Conservation (phyloP, 2,113 vertebrate species). For the Misgurnus mizolepis region DNA sequence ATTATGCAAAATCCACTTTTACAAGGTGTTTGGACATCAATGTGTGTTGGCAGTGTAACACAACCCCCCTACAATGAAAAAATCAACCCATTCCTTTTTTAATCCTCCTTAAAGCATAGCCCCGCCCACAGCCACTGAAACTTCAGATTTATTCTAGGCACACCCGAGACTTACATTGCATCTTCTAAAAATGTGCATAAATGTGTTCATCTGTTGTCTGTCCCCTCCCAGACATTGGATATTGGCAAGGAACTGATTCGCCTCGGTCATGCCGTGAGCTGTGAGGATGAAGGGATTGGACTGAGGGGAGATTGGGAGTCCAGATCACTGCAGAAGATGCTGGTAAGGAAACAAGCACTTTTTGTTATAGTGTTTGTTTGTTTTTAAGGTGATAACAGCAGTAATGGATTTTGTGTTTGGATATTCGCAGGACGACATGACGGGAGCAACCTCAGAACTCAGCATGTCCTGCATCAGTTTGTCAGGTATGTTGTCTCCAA, state of each 20-base stretch:
- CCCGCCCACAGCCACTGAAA: no score
- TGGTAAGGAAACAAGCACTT: constrained; percentile 65
- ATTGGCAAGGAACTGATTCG: constrained; percentile 82
- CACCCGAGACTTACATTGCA: no score
- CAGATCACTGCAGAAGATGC: constrained; percentile 67
- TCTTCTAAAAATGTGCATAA: no score
- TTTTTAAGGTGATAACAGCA: not conserved
- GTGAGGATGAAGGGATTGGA: constrained; percentile 60
- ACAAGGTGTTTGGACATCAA: no score
- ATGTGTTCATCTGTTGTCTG: not conserved
- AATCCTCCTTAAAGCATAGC: no score
- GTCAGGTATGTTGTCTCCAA: constrained; percentile 68
- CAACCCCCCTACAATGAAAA: no score
- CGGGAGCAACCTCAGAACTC: constrained; percentile 69
- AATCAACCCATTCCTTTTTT: no score
- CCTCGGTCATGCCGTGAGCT: constrained; percentile 74
- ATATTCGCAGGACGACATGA: constrained; percentile 67
- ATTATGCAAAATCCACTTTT: no score
- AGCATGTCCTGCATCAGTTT: constrained; percentile 80
- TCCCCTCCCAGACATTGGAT: constrained; percentile 72
- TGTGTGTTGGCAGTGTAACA: no score
- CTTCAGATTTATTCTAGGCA: no score
- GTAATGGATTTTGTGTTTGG: not conserved
- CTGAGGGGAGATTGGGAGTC: constrained; percentile 41
- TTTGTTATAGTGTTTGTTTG: not conserved